Evolutionary conservation across 2,797 vertebrate species (phyloP).

Genomic region (Dermochelys coriacea): DNA sequence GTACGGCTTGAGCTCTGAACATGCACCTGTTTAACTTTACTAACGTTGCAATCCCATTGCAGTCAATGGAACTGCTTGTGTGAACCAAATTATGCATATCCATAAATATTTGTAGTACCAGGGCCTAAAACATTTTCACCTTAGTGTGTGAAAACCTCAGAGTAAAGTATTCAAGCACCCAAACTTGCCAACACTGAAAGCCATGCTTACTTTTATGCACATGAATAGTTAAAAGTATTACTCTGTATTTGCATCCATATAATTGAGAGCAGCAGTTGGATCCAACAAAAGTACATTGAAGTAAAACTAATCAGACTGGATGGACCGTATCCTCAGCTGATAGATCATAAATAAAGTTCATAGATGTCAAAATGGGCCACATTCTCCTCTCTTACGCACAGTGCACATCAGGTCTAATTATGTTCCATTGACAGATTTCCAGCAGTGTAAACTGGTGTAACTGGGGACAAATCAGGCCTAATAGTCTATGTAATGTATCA

Average conservation of each 20-base stretch:
- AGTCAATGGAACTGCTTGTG: background rate
- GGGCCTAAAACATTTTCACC: background rate
- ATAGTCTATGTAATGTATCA: background rate
- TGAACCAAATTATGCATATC: rapidly evolving
- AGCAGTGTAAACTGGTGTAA: background rate
- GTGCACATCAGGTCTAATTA: background rate
- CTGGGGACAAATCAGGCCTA: background rate
- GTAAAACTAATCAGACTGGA: background rate
- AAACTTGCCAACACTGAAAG: background rate
- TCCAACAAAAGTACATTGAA: background rate
- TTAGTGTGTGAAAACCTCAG: background rate
- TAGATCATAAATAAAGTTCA: background rate
- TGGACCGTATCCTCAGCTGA: background rate
- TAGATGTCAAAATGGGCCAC: rapidly evolving
- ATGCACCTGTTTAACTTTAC: background rate
- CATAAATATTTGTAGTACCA: background rate
- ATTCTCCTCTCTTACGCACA: background rate
- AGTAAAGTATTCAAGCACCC: background rate
- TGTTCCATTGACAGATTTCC: background rate
- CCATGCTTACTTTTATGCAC: background rate
- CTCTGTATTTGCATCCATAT: background rate
- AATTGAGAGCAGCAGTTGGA: background rate
- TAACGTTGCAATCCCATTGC: background rate
- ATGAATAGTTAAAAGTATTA: background rate
- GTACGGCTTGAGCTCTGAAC: background rate